Evolutionary conservation across 2,113 vertebrate species (phyloP).

Genomic region (Petaurus breviceps): DNA sequence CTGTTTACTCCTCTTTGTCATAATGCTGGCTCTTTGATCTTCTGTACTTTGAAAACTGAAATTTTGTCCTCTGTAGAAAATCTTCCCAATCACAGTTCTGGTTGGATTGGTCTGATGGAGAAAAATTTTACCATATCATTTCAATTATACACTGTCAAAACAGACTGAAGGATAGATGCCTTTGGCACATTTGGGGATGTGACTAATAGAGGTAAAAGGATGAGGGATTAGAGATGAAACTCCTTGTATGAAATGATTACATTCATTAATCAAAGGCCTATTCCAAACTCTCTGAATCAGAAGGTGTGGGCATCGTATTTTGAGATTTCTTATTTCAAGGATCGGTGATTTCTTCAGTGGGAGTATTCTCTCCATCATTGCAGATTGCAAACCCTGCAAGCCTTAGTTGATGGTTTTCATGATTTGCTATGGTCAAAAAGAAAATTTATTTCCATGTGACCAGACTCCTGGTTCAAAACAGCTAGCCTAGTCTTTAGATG

Average conservation of each 20-base stretch:
- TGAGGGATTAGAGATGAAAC: constrained; percentile 30
- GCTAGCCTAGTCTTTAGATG: neutral
- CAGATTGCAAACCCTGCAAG: neutral
- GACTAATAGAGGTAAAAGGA: constrained; percentile 27
- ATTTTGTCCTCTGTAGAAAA: neutral
- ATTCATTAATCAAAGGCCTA: constrained; percentile 44
- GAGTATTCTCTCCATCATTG: neutral
- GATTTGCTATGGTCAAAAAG: neutral
- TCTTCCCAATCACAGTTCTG: neutral
- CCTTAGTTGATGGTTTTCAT: neutral
- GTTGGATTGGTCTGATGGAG: neutral
- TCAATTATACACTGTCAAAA: neutral
- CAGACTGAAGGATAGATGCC: constrained; percentile 7
- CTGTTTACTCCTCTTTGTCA: neutral
- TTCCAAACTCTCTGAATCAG: constrained; percentile 41
- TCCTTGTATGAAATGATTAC: constrained; percentile 31
- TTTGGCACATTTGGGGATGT: constrained; percentile 33
- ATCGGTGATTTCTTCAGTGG: neutral
- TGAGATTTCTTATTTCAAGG: neutral
- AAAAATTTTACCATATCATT: neutral
- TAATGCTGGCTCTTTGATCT: neutral
- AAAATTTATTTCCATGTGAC: neutral
- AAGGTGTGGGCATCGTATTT: neutral
- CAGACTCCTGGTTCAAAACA: neutral
- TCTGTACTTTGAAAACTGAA: constrained; percentile 9